Percentiles rank a stretch among this genome's conserved stretches.
phyloP scores from a whole-genome alignment of 2,113 vertebrate genomes.

The Hymenochirus boettgeri region DNA sequence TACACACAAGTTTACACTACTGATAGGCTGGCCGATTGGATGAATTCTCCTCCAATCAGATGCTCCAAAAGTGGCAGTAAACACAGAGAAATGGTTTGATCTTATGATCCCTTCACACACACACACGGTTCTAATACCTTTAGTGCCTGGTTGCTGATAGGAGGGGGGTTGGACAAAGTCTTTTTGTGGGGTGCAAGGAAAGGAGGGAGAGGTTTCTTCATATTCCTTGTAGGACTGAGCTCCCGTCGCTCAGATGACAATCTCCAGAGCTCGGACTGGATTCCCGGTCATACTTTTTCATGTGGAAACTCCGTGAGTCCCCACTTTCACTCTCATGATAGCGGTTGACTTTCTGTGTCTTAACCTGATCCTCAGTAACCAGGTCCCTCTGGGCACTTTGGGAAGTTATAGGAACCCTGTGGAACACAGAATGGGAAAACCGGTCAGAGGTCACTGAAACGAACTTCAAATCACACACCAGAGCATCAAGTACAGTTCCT shows the following conservation, averaged over 20 bases:
- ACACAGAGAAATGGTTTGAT: too few species aligned
- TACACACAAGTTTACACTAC: too few species aligned
- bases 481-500: too few species aligned
- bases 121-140: constrained; percentile 61
- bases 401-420: constrained; percentile 62
- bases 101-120: too few species aligned
- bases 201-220: constrained; percentile 78
- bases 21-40: too few species aligned
- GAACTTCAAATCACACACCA: too few species aligned
- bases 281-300: constrained; percentile 54
- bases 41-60: too few species aligned
- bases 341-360: constrained; percentile 70
- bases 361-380: constrained; percentile 53
- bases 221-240: constrained; percentile 73
- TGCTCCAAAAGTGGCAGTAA: too few species aligned
- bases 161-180: constrained; percentile 84
- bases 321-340: constrained; percentile 70
- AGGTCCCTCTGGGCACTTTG: constrained; percentile 61
- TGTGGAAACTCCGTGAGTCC: constrained; percentile 64
- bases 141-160: constrained; percentile 93
- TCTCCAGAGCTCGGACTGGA: constrained; percentile 56
- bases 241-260: constrained; percentile 61
- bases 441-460: too few species aligned
- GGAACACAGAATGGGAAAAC: too few species aligned
- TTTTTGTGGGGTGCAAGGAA: constrained; percentile 86